Evolutionary conservation across 2,113 vertebrate species (phyloP).

Genomic region (Cottus gobio): DNA sequence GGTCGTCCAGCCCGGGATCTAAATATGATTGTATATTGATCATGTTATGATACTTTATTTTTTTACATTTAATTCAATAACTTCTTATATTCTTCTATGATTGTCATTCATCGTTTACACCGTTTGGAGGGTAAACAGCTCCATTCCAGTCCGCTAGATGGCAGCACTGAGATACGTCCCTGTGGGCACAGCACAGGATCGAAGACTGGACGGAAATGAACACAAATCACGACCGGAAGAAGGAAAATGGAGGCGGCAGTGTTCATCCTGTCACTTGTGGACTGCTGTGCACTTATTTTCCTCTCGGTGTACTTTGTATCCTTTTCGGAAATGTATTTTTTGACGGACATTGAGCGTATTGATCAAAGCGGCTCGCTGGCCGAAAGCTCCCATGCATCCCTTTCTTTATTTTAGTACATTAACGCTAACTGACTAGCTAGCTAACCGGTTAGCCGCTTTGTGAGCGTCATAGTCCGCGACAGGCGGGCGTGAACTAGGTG

Average conservation of each 20-base stretch:
- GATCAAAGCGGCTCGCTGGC: fast-evolving
- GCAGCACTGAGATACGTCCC: background rate
- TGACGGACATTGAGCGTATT: background rate
- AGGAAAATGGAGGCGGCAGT: conserved; percentile 92
- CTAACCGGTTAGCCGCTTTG: conserved; percentile 44
- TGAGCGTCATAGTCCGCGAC: background rate
- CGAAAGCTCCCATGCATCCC: fast-evolving
- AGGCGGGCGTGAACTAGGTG: background rate
- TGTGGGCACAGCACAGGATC: too few relatives aligned
- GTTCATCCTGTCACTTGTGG: conserved; percentile 92
- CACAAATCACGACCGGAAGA: conserved; percentile 25
- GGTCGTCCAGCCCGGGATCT: too few relatives aligned
- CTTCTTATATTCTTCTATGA: too few relatives aligned
- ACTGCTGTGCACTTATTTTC: conserved; percentile 96
- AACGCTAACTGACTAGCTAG: conserved; percentile 1
- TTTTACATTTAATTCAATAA: too few relatives aligned
- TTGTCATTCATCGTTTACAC: background rate
- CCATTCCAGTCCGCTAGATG: conserved; percentile 28
- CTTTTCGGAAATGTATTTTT: conserved; percentile 66
- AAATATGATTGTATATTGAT: too few relatives aligned
- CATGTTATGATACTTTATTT: too few relatives aligned
- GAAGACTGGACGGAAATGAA: conserved; percentile 4
- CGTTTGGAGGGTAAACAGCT: background rate
- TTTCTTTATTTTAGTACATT: background rate
- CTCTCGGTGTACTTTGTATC: conserved; percentile 98